phyloP scores from a whole-genome alignment of 1,140 invertebrate genomes.

The Euwallacea similis region DNA sequence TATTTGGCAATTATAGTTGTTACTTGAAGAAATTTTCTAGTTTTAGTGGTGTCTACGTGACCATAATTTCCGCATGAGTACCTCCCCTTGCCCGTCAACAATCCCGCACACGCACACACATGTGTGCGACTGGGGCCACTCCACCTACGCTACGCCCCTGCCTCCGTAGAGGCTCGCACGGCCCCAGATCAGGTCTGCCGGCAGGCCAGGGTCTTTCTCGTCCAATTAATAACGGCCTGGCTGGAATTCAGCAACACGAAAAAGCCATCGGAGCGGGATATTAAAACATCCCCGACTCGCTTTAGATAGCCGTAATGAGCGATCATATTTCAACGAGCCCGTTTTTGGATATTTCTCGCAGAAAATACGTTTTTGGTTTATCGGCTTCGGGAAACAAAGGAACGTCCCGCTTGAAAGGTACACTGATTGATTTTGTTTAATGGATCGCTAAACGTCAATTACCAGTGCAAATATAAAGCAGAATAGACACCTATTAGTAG shows the following conservation, averaged over 20 bases:
- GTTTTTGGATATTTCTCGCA: slow-evolving; percentile 18
- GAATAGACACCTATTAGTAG: slow-evolving; percentile 1
- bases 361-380: slow-evolving; percentile 5
- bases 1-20: too few species aligned
- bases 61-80: too few species aligned
- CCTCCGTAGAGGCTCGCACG: slow-evolving; percentile 23
- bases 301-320: slow-evolving; percentile 50
- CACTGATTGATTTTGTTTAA: neutral
- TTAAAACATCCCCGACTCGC: slow-evolving; percentile 51
- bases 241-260: slow-evolving; percentile 52
- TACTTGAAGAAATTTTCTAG: too few species aligned
- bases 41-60: too few species aligned
- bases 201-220: slow-evolving; percentile 42
- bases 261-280: slow-evolving; percentile 51
- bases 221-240: slow-evolving; percentile 51
- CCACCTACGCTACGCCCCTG: slow-evolving; percentile 23
- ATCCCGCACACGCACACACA: too few species aligned
- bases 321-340: slow-evolving; percentile 44
- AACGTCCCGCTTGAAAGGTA: neutral
- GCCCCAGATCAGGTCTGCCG: slow-evolving; percentile 31
- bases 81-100: too few species aligned
- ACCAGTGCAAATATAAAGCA: neutral
- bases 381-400: neutral
- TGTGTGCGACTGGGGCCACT: neutral
- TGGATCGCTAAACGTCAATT: slow-evolving; percentile 2